A percentile compares a stretch with the other conserved stretches of the same genome.
These are phyloP conservation scores for Halcyon badia DNA, from an alignment of 2,797 vertebrate species.

Conservation along the genomic window DNA sequence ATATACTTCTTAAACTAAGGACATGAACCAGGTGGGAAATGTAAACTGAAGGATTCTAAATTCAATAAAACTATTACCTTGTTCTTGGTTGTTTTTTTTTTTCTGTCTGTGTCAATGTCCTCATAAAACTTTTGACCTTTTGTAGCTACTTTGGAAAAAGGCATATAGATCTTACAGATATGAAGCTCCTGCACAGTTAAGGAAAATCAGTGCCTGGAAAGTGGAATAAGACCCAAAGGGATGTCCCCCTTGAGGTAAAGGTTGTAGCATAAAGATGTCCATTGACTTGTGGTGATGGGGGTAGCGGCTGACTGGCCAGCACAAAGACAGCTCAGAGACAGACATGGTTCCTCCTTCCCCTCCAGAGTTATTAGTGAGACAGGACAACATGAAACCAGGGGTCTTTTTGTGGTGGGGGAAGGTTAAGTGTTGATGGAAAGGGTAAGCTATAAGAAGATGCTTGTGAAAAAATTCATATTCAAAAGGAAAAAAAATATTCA, in stretches of 20 bases:
- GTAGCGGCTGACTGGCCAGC: neutral
- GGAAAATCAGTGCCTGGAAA: neutral
- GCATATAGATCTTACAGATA: neutral
- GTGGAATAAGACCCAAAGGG: neutral
- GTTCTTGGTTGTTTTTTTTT: no score
- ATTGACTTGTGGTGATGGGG: accelerated
- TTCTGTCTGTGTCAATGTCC: neutral
- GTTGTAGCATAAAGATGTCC: neutral
- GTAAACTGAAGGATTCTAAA: neutral
- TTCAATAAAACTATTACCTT: neutral
- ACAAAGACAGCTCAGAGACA: neutral
- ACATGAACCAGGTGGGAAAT: neutral
- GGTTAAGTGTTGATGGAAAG: neutral
- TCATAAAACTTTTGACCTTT: neutral
- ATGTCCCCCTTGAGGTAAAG: neutral
- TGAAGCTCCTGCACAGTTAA: neutral
- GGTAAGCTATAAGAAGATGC: neutral
- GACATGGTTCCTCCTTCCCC: accelerated
- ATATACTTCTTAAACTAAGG: neutral
- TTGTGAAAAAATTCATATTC: neutral
- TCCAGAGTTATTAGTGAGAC: neutral
- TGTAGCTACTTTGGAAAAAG: neutral
- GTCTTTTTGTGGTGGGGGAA: neutral
- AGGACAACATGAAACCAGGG: neutral
- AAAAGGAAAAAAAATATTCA: neutral